Conservation (phyloP, 2,888 invertebrate genomes). For the Spicauda simplicius region DNA sequence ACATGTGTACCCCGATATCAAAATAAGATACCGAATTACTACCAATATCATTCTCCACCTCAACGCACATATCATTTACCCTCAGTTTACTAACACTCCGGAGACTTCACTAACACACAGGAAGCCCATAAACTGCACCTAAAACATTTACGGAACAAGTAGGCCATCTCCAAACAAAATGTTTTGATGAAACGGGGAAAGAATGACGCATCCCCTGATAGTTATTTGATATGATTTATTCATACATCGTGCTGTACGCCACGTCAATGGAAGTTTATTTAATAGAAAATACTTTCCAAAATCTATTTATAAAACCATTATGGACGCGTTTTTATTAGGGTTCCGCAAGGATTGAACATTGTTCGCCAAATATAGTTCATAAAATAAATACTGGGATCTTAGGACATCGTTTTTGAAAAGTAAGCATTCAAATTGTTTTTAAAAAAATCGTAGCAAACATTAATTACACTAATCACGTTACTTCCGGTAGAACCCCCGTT, state of each 20-base stretch:
- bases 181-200: constrained; percentile 68
- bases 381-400: too few species aligned
- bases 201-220: constrained; percentile 84
- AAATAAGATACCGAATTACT: too few species aligned
- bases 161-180: constrained; percentile 53
- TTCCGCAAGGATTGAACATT: neutral
- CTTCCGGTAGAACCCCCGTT: too few species aligned
- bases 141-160: constrained; percentile 31
- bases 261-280: constrained; percentile 79
- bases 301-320: constrained; percentile 84
- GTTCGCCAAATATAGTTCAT: too few species aligned
- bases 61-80: neutral
- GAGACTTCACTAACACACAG: constrained; percentile 25
- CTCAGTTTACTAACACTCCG: neutral
- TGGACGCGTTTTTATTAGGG: constrained; percentile 44
- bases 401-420: too few species aligned
- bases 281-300: constrained; percentile 80
- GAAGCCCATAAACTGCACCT: constrained; percentile 25
- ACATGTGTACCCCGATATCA: too few species aligned
- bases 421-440: too few species aligned
- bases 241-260: constrained; percentile 74
- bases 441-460: too few species aligned
- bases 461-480: too few species aligned
- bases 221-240: constrained; percentile 90
- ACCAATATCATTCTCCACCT: too few species aligned